These are phyloP conservation scores for Nestor notabilis DNA, from an alignment of 2,113 vertebrate species.

Conservation along the genomic window DNA sequence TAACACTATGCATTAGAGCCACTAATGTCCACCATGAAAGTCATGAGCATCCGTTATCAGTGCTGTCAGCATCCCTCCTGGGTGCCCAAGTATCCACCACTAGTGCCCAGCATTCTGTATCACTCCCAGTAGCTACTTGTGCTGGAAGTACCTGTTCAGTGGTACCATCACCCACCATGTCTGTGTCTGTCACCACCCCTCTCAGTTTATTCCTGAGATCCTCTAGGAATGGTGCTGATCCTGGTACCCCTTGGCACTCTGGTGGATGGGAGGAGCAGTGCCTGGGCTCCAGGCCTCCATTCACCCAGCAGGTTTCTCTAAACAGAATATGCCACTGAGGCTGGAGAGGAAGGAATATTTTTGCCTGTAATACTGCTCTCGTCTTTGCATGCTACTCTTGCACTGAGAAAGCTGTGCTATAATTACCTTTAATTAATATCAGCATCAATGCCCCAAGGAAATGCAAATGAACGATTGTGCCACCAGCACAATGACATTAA, in stretches of 20 bases:
- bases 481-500: slow-evolving; percentile 1
- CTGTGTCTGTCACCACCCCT: background rate
- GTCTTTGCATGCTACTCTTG: slow-evolving; percentile 51
- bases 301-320: slow-evolving; percentile 39
- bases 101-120: background rate
- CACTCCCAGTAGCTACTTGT: background rate
- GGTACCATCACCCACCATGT: fast-evolving
- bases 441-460: slow-evolving; percentile 57
- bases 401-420: slow-evolving; percentile 43
- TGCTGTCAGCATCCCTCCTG: background rate
- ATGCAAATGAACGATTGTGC: slow-evolving; percentile 13
- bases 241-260: background rate
- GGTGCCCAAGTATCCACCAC: background rate
- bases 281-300: background rate
- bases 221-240: background rate
- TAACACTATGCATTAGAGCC: background rate
- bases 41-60: background rate
- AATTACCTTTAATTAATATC: slow-evolving; percentile 76
- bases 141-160: background rate
- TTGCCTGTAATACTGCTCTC: slow-evolving; percentile 6
- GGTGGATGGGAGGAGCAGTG: background rate
- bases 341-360: slow-evolving; percentile 15
- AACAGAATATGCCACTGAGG: background rate
- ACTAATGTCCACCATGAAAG: background rate
- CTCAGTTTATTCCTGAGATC: background rate